A percentile compares a stretch with the other conserved stretches of the same genome.
These are phyloP conservation scores for Muscidifurax raptorellus DNA, from an alignment of 1,140 invertebrate species.

Conservation along the genomic window DNA sequence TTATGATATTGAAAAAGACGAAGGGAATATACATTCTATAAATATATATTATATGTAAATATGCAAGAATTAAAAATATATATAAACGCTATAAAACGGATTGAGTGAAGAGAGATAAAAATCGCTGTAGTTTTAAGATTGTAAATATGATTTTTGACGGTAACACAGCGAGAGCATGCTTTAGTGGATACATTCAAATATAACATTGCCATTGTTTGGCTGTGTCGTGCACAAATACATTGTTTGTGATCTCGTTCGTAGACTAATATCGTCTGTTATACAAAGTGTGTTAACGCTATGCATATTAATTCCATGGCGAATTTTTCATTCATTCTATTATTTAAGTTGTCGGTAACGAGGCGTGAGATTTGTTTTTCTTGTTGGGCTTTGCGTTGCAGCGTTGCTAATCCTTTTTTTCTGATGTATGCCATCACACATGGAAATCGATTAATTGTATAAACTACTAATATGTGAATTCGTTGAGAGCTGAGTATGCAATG, in stretches of 20 bases:
- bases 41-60: conserved; percentile 51
- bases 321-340: conserved; percentile 23
- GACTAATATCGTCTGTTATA: conserved; percentile 37
- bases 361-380: conserved; percentile 16
- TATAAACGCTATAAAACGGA: conserved; percentile 29
- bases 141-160: conserved; percentile 47
- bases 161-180: conserved; percentile 35
- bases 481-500: conserved; percentile 18
- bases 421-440: conserved; percentile 1
- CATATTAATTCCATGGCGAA: conserved; percentile 10
- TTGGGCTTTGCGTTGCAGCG: conserved; percentile 28
- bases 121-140: conserved; percentile 38
- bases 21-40: conserved; percentile 33
- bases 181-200: conserved; percentile 27
- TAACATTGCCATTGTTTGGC: conserved; percentile 46
- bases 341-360: conserved; percentile 4
- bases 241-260: conserved; percentile 46
- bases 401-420: conserved; percentile 21
- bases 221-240: conserved; percentile 51
- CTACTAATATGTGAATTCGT: conserved; percentile 23
- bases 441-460: conserved; percentile 39
- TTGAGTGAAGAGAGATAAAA: conserved; percentile 24
- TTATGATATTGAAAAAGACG: conserved; percentile 18
- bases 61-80: conserved; percentile 33
- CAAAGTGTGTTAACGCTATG: conserved; percentile 18